Percentiles rank a stretch among this genome's conserved stretches.
Conservation (phyloP, 2,113 vertebrate genomes). For the Mohoua ochrocephala region DNA sequence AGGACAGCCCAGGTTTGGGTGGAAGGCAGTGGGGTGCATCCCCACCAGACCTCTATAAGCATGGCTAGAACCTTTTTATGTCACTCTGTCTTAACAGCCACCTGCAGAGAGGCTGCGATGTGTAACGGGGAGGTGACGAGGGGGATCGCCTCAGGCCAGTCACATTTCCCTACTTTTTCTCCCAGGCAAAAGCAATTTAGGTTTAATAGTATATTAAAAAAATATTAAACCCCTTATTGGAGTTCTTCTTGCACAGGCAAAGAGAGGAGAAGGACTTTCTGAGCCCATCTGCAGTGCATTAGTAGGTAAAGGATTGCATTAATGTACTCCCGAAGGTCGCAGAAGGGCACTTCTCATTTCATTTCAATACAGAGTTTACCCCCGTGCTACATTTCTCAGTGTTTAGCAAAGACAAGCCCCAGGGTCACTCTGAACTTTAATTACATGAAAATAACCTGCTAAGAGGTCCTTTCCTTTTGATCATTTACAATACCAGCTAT, state of each 20-base stretch:
- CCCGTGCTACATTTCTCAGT: not conserved
- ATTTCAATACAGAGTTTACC: not conserved
- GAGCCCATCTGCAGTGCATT: not conserved
- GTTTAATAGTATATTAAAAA: not conserved
- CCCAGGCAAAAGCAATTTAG: not conserved
- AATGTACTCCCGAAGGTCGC: not conserved
- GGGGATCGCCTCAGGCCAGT: not conserved
- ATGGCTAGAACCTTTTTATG: not conserved
- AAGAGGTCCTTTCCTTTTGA: constrained; percentile 8
- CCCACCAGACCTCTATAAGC: not conserved
- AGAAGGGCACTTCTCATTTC: not conserved
- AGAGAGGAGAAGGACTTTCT: not conserved
- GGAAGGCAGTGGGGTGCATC: not conserved
- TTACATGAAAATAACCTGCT: not conserved
- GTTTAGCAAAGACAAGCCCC: not conserved
- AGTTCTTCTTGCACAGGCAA: not conserved
- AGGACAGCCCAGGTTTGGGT: not conserved
- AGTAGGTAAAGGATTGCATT: not conserved
- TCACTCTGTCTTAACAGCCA: not conserved
- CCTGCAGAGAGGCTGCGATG: not conserved
- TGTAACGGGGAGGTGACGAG: rapidly evolving
- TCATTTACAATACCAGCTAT: not conserved
- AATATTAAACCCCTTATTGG: not conserved
- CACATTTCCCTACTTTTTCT: not conserved
- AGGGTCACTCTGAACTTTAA: not conserved